Conservation (phyloP, 92 coral and sea anemone genomes). For the Diadumene lineata region DNA sequence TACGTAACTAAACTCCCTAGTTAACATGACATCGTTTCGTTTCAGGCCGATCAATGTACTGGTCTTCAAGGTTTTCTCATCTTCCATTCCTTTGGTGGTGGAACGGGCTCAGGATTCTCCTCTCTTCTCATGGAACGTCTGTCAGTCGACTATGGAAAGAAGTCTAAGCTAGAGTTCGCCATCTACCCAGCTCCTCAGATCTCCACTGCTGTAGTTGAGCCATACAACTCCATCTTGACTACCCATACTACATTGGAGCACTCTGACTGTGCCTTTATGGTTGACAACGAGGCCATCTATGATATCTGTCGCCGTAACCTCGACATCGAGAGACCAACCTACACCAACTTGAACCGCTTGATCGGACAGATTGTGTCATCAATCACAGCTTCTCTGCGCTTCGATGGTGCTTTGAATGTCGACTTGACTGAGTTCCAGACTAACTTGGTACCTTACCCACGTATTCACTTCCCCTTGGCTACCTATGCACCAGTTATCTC, state of each 20-base stretch:
- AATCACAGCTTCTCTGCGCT: conserved; percentile 84
- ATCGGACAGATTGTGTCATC: conserved; percentile 92
- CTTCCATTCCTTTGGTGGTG: conserved; percentile 93
- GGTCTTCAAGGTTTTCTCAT: conserved; percentile 78
- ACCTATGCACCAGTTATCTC: conserved; percentile 75
- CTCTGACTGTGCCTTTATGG: conserved; percentile 94
- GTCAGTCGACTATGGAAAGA: no score
- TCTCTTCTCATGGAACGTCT: conserved; percentile 69
- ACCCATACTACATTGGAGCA: conserved; percentile 94
- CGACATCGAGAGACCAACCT: conserved; percentile 85
- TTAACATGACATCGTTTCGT: no score
- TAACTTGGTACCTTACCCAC: conserved; percentile 85
- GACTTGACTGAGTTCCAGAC: conserved; percentile 91
- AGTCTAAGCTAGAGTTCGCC: conserved; percentile 82
- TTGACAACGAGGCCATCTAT: conserved; percentile 92
- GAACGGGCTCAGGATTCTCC: conserved; percentile 72
- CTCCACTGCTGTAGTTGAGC: conserved; percentile 88
- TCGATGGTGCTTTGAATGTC: conserved; percentile 87
- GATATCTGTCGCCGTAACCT: conserved; percentile 90
- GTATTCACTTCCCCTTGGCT: conserved; percentile 83
- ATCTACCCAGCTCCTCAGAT: conserved; percentile 90
- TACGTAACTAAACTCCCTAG: no score
- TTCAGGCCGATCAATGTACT: no score
- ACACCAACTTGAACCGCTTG: conserved; percentile 90
- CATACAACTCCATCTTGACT: conserved; percentile 86